These are phyloP conservation scores for Drosophila triauraria DNA, from an alignment of 1,140 invertebrate species.

Conservation along the genomic window DNA sequence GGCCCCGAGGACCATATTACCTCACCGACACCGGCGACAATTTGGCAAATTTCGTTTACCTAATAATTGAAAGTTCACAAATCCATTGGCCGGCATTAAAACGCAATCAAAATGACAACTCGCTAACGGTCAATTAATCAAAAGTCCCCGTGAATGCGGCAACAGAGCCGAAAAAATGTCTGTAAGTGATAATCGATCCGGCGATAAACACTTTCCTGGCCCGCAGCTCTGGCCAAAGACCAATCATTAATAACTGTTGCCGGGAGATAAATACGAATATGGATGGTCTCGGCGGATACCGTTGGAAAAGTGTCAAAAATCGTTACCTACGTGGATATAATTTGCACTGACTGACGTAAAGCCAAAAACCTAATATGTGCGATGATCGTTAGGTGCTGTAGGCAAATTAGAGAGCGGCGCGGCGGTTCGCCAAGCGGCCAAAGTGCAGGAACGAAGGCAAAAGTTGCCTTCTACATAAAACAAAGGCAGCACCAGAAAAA, in stretches of 20 bases:
- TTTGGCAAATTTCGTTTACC: slow-evolving; percentile 55
- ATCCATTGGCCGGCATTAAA: slow-evolving; percentile 51
- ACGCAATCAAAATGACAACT: slow-evolving; percentile 68
- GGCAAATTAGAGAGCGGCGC: slow-evolving; percentile 69
- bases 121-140: slow-evolving; percentile 63
- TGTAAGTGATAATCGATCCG: slow-evolving; percentile 70
- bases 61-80: slow-evolving; percentile 60
- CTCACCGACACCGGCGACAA: slow-evolving; percentile 15
- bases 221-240: slow-evolving; percentile 41
- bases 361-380: slow-evolving; percentile 38
- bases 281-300: slow-evolving; percentile 26
- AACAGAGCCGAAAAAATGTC: slow-evolving; percentile 24
- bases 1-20: slow-evolving; percentile 35
- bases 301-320: slow-evolving; percentile 63
- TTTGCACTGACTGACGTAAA: slow-evolving; percentile 49
- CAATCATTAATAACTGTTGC: slow-evolving; percentile 52
- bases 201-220: slow-evolving; percentile 60
- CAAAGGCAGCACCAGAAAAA: slow-evolving; percentile 2
- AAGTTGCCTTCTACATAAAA: slow-evolving; percentile 33
- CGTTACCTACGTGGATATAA: slow-evolving; percentile 41
- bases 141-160: slow-evolving; percentile 10
- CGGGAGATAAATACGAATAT: slow-evolving; percentile 34
- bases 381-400: slow-evolving; percentile 55
- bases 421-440: slow-evolving; percentile 4
- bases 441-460: slow-evolving; percentile 54